phyloP scores from a whole-genome alignment of 2,797 vertebrate species.

The Notoglanidium macrostoma region DNA sequence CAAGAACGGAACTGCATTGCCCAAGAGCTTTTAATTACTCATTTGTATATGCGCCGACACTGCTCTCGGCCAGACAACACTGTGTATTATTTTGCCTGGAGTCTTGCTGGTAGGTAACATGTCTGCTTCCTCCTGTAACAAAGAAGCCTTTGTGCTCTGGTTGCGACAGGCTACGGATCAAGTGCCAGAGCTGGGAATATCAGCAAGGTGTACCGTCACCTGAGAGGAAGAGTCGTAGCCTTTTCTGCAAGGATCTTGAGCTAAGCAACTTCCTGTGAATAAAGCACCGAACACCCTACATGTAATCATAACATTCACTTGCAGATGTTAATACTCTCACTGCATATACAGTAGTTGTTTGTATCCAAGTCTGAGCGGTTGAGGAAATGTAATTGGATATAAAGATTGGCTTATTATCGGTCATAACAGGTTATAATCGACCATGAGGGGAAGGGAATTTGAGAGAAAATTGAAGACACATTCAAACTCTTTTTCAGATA shows the following conservation, averaged over 20 bases:
- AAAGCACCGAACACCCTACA: not conserved
- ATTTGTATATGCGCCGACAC: not conserved
- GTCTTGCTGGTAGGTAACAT: not conserved
- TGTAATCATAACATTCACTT: not conserved
- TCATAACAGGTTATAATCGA: not conserved
- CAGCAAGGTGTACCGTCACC: not conserved
- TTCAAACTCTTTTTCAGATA: not conserved
- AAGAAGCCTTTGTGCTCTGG: constrained; percentile 25
- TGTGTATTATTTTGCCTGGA: not conserved
- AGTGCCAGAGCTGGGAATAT: not conserved
- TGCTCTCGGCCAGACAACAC: not conserved
- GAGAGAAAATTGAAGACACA: not conserved
- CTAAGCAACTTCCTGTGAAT: too few relatives aligned
- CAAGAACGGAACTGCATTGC: not conserved
- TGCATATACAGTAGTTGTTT: not conserved
- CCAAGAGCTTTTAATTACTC: not conserved
- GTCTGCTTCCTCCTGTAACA: constrained; percentile 27
- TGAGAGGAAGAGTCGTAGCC: not conserved
- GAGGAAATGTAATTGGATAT: not conserved
- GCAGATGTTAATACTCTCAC: not conserved
- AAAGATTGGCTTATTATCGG: too few relatives aligned
- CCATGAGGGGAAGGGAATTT: not conserved
- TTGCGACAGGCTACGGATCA: not conserved
- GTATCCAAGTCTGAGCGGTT: not conserved
- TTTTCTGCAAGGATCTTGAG: not conserved